Percentiles rank a stretch among this genome's conserved stretches.
Evolutionary conservation across 2,888 invertebrate species (phyloP).

Genomic region (Tuta absoluta): DNA sequence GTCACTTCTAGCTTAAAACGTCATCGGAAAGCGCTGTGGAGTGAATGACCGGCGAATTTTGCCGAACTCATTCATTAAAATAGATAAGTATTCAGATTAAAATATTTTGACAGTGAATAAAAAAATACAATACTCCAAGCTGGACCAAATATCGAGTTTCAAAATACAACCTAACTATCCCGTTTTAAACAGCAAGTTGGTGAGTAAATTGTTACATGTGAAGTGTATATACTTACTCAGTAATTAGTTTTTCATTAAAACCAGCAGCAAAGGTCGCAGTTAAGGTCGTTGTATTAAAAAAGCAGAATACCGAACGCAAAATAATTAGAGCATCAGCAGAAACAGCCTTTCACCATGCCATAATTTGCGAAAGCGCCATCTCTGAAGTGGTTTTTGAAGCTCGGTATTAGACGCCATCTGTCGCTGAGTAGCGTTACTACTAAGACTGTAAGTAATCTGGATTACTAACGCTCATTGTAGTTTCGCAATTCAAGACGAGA

Average conservation of each 20-base stretch:
- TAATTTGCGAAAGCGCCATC: conserved; percentile 33
- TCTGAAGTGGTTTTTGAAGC: conserved; percentile 16
- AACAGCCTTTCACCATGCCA: conserved; percentile 4
- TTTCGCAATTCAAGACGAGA: conserved; percentile 28
- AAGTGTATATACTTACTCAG: background rate
- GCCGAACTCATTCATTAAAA: background rate
- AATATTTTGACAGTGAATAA: no score
- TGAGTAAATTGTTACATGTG: background rate
- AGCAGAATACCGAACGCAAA: background rate
- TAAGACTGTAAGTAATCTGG: background rate
- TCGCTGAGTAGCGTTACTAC: conserved; percentile 30
- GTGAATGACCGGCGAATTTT: conserved; percentile 4
- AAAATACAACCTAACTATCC: no score
- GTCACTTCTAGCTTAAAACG: conserved; percentile 11
- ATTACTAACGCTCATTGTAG: background rate
- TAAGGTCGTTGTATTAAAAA: conserved; percentile 19
- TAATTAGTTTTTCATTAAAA: background rate
- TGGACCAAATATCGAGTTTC: no score
- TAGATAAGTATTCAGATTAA: no score
- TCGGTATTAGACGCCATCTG: conserved; percentile 20
- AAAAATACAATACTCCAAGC: no score
- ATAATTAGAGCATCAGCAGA: background rate
- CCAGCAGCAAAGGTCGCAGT: conserved; percentile 11
- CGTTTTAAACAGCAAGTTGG: no score
- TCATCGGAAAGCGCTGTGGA: background rate